These are phyloP conservation scores for Caenorhabditis tropicalis DNA, from an alignment of 1,140 invertebrate species.

Conservation along the genomic window DNA sequence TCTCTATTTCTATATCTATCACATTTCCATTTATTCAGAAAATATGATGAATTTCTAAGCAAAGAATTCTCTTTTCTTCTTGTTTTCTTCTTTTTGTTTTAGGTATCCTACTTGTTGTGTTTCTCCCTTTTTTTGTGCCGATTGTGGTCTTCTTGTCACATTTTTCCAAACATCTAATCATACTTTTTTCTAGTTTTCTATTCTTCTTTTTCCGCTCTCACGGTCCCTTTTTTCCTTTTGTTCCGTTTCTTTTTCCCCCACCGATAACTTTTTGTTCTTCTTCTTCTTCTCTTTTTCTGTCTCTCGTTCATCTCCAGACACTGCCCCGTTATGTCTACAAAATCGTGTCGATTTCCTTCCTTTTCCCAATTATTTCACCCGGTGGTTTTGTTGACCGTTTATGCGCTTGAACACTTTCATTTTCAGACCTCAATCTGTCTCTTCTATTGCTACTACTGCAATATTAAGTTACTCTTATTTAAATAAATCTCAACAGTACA, in stretches of 20 bases:
- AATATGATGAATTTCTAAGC: constrained; percentile 28
- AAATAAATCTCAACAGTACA: constrained; percentile 35
- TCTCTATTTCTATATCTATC: constrained; percentile 21
- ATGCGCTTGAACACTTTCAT: constrained; percentile 40
- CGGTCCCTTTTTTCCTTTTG: neutral
- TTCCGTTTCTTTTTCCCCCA: neutral
- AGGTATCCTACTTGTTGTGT: constrained; percentile 40
- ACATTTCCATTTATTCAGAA: neutral
- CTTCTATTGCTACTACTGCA: neutral
- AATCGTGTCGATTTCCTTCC: constrained; percentile 38
- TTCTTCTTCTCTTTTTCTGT: neutral
- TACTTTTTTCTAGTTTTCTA: neutral
- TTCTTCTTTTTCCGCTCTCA: constrained; percentile 13
- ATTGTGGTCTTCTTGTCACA: constrained; percentile 30
- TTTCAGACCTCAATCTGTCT: constrained; percentile 27
- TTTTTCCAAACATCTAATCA: neutral
- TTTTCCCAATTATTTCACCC: constrained; percentile 3
- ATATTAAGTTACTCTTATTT: neutral
- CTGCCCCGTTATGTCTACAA: constrained; percentile 36
- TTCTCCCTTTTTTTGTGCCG: constrained; percentile 23
- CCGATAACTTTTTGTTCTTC: constrained; percentile 34
- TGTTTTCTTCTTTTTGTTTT: neutral
- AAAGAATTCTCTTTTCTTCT: neutral
- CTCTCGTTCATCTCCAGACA: constrained; percentile 25
- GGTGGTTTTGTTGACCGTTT: constrained; percentile 43